Percentiles rank a stretch among this genome's conserved stretches.
Conservation (phyloP, 2,888 invertebrate species). For the Onthophagus sagittarius region DNA sequence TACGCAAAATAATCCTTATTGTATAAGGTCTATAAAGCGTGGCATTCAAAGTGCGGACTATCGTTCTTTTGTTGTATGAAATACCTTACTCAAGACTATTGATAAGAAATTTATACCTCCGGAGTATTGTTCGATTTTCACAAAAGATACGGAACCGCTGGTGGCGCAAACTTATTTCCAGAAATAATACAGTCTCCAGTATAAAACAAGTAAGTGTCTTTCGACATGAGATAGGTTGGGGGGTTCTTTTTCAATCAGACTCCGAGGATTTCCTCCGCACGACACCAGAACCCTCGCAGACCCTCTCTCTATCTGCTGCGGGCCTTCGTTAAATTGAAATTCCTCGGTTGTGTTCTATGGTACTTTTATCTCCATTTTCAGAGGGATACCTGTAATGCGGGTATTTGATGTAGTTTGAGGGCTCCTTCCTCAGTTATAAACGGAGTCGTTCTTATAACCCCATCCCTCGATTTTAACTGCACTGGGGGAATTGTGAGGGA, state of each 20-base stretch:
- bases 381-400: neutral
- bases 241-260: slow-evolving; percentile 13
- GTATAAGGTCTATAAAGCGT: too few relatives aligned
- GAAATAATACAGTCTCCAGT: slow-evolving; percentile 10
- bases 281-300: slow-evolving; percentile 1
- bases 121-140: slow-evolving; percentile 7
- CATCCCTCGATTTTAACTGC: too few relatives aligned
- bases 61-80: slow-evolving; percentile 10
- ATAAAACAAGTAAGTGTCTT: slow-evolving; percentile 17
- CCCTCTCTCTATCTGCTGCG: neutral
- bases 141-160: neutral
- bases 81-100: slow-evolving; percentile 3
- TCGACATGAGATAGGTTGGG: neutral
- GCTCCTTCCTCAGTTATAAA: neutral
- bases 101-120: slow-evolving; percentile 16
- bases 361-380: neutral
- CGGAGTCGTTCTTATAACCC: neutral
- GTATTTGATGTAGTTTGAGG: neutral
- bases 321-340: slow-evolving; percentile 12
- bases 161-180: slow-evolving; percentile 5
- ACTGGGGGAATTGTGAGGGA: too few relatives aligned
- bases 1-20: too few relatives aligned
- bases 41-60: neutral
- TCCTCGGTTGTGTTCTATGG: slow-evolving; percentile 8
- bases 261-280: neutral